These are phyloP conservation scores for Spicauda simplicius DNA, from an alignment of 2,888 invertebrate species.

Conservation along the genomic window DNA sequence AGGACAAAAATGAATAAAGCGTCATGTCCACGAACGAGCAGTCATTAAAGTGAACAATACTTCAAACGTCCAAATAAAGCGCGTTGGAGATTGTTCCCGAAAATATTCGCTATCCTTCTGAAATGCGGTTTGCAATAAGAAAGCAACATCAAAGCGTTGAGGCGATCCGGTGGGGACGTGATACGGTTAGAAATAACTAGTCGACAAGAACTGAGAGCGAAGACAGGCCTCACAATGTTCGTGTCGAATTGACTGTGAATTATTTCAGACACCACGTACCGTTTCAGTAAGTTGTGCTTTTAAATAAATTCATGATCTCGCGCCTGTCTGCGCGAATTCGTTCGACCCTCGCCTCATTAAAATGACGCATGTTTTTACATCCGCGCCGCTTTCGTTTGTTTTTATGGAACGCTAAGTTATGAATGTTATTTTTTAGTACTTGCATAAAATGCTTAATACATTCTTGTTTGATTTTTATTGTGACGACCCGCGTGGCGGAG, in stretches of 20 bases:
- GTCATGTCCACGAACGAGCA: conserved; percentile 33
- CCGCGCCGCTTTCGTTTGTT: conserved; percentile 7
- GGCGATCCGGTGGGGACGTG: conserved; percentile 77
- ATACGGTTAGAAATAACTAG: conserved; percentile 77
- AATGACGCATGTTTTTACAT: conserved; percentile 46
- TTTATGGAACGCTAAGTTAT: background rate
- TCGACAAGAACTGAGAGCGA: conserved; percentile 46
- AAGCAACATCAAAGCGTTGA: conserved; percentile 80
- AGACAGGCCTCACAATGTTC: conserved; percentile 69
- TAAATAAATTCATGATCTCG: conserved; percentile 62
- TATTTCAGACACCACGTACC: conserved; percentile 74
- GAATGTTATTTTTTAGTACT: background rate
- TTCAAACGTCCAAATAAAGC: conserved; percentile 53
- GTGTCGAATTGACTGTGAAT: conserved; percentile 75
- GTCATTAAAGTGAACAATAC: conserved; percentile 45
- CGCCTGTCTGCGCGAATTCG: conserved; percentile 68
- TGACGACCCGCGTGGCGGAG: no score
- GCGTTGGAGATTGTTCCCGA: conserved; percentile 66
- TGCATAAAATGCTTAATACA: no score
- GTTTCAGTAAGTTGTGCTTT: conserved; percentile 71
- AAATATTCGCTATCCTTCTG: conserved; percentile 71
- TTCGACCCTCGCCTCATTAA: conserved; percentile 61
- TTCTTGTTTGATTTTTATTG: no score
- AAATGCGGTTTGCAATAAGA: conserved; percentile 81
- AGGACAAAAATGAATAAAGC: conserved; percentile 15